These are phyloP conservation scores for Antheraea mylitta DNA, from an alignment of 1,140 invertebrate genomes.

Conservation along the genomic window DNA sequence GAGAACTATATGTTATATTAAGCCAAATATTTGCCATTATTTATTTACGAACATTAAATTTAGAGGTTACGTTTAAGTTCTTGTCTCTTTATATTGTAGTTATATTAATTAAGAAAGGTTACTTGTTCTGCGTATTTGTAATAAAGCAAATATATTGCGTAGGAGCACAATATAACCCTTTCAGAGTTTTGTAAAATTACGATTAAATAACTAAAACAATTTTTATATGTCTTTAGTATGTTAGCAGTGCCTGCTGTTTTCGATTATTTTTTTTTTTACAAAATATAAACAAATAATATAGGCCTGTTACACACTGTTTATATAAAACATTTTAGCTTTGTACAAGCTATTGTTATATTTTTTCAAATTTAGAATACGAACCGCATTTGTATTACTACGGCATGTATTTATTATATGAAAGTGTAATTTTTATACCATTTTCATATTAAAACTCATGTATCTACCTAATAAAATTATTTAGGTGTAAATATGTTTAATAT, in stretches of 20 bases:
- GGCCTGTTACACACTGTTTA: conserved; percentile 56
- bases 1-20: conserved; percentile 50
- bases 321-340: conserved; percentile 65
- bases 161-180: conserved; percentile 53
- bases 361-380: conserved; percentile 69
- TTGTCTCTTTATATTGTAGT: neutral
- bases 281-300: conserved; percentile 50
- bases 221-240: conserved; percentile 37
- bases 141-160: conserved; percentile 62
- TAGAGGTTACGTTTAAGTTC: neutral
- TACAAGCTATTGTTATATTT: conserved; percentile 74
- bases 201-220: conserved; percentile 15
- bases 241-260: conserved; percentile 67
- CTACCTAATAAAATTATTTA: conserved; percentile 71
- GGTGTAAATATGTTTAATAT: conserved; percentile 77
- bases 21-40: conserved; percentile 76
- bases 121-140: conserved; percentile 71
- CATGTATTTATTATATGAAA: conserved; percentile 73
- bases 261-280: conserved; percentile 50
- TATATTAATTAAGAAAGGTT: conserved; percentile 42
- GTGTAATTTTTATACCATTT: conserved; percentile 78
- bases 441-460: conserved; percentile 66
- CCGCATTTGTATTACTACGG: conserved; percentile 72
- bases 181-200: conserved; percentile 41
- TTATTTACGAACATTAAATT: conserved; percentile 16